A percentile compares a stretch with the other conserved stretches of the same genome.
Evolutionary conservation across 2,113 vertebrate genomes (phyloP).

Genomic region (Seriola dumerili): DNA sequence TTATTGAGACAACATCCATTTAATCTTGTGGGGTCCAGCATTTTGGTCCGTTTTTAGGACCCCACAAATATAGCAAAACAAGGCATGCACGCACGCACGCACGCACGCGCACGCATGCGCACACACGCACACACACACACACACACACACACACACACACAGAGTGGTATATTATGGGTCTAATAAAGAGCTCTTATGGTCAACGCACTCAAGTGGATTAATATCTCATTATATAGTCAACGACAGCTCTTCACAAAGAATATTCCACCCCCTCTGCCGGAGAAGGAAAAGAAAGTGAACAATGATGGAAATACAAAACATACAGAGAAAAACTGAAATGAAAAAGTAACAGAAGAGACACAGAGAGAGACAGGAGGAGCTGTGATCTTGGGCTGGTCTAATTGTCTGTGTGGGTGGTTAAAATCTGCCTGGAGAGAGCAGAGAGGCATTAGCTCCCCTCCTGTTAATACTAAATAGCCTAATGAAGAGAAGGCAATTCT

Average conservation of each 20-base stretch:
- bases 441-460: constrained; percentile 31
- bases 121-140: constrained; percentile 12
- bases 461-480: constrained; percentile 51
- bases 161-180: constrained; percentile 49
- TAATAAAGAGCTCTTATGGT: constrained; percentile 77
- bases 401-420: constrained; percentile 32
- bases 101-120: not conserved
- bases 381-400: constrained; percentile 4
- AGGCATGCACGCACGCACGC: not conserved
- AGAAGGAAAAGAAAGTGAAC: constrained; percentile 12
- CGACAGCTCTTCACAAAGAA: constrained; percentile 52
- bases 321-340: not conserved
- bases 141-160: constrained; percentile 24
- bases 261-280: constrained; percentile 28
- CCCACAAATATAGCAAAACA: no score
- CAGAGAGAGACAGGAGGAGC: not conserved
- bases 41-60: no score
- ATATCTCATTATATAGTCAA: constrained; percentile 75
- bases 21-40: no score
- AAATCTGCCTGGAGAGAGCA: constrained; percentile 21
- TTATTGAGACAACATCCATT: no score
- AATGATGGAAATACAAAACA: constrained; percentile 32
- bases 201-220: constrained; percentile 66
- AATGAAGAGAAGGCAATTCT: constrained; percentile 55
- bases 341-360: constrained; percentile 23